A percentile compares a stretch with the other conserved stretches of the same genome.
These are phyloP conservation scores for Papilio protenor DNA, from an alignment of 2,888 invertebrate genomes.

Conservation along the genomic window DNA sequence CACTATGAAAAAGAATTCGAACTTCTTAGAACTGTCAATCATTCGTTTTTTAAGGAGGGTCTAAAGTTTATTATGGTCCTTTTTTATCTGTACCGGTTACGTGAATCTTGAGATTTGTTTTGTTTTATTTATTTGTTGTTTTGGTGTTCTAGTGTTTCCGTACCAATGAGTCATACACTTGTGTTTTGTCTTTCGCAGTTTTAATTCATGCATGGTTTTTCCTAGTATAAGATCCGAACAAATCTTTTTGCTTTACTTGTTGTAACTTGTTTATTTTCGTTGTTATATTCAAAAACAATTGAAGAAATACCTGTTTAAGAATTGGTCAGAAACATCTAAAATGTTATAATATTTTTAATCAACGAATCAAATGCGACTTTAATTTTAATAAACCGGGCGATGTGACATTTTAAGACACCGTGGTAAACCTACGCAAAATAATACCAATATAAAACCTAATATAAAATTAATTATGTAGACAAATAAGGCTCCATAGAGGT, in stretches of 20 bases:
- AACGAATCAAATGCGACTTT: neutral
- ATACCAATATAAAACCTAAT: slow-evolving; percentile 11
- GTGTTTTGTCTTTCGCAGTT: neutral
- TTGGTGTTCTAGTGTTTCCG: neutral
- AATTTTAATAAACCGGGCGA: neutral
- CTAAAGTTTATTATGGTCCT: slow-evolving; percentile 29
- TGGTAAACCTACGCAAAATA: slow-evolving; percentile 3
- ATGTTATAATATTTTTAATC: too few species aligned
- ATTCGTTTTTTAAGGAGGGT: slow-evolving; percentile 30
- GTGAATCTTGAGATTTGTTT: slow-evolving; percentile 17
- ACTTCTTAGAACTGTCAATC: slow-evolving; percentile 35
- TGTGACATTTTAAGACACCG: neutral
- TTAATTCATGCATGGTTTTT: neutral
- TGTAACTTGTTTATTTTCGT: neutral
- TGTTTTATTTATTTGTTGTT: slow-evolving; percentile 19
- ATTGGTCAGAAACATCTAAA: too few species aligned
- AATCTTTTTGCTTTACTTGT: neutral
- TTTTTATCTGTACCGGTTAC: slow-evolving; percentile 28
- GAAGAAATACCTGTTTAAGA: too few species aligned
- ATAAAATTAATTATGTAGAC: slow-evolving; percentile 38
- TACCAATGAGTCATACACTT: slow-evolving; percentile 13
- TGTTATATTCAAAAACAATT: too few species aligned
- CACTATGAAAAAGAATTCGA: slow-evolving; percentile 20
- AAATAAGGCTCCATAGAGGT: slow-evolving; percentile 28
- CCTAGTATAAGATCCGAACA: neutral